Percentiles rank a stretch among this genome's conserved stretches.
Conservation (phyloP, 1,140 invertebrate genomes). For the Cydia pomonella region DNA sequence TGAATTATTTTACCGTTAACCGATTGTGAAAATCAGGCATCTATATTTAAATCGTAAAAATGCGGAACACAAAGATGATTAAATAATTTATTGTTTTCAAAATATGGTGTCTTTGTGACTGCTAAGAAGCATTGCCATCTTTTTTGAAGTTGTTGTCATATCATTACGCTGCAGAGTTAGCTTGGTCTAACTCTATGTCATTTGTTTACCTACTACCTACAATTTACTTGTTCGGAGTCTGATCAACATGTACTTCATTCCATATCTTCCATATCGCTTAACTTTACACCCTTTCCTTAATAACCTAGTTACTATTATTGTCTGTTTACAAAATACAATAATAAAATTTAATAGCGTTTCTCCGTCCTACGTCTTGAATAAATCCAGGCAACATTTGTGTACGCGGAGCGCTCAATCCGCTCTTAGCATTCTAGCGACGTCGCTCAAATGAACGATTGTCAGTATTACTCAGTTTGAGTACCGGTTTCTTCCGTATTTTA, state of each 20-base stretch:
- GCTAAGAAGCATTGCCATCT: too few species aligned
- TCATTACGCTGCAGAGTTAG: too few species aligned
- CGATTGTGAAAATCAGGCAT: too few species aligned
- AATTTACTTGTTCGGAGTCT: not conserved
- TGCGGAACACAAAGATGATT: too few species aligned
- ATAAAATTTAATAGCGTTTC: not conserved
- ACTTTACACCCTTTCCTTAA: not conserved
- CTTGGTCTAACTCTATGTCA: too few species aligned
- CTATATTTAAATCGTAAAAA: too few species aligned
- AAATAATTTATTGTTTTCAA: too few species aligned
- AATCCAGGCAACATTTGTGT: conserved; percentile 4
- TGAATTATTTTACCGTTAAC: too few species aligned
- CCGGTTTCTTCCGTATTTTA: not conserved
- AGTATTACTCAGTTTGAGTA: conserved; percentile 26
- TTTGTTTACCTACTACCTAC: too few species aligned
- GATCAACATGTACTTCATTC: not conserved
- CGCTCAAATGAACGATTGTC: conserved; percentile 23
- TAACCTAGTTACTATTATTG: too few species aligned
- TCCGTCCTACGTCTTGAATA: not conserved
- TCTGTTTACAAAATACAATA: not conserved
- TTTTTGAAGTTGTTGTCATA: too few species aligned
- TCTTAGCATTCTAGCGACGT: conserved; percentile 4
- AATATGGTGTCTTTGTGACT: too few species aligned
- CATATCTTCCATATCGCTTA: not conserved
- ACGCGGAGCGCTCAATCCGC: not conserved